A percentile compares a stretch with the other conserved stretches of the same genome.
Conservation (phyloP, 2,113 vertebrate genomes). For the Phaethon lepturus region DNA sequence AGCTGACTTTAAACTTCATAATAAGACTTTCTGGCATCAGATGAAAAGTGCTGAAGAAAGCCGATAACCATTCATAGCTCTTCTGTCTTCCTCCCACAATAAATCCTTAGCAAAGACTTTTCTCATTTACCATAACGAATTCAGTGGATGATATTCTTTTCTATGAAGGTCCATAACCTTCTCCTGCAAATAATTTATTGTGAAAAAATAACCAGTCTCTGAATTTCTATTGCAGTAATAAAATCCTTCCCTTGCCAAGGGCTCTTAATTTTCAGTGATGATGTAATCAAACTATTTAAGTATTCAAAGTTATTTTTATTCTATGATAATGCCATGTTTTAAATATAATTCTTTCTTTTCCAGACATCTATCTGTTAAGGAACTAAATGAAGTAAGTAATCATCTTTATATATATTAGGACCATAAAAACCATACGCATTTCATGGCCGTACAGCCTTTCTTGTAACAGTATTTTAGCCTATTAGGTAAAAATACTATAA, state of each 20-base stretch:
- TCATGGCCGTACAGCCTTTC: neutral
- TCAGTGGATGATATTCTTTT: neutral
- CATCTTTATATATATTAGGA: neutral
- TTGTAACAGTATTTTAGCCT: neutral
- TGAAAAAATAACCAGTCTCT: neutral
- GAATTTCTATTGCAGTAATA: neutral
- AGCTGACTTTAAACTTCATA: neutral
- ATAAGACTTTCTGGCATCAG: neutral
- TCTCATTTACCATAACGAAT: neutral
- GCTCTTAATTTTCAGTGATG: neutral
- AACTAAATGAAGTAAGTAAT: constrained; percentile 53
- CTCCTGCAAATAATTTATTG: neutral
- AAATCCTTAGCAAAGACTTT: neutral
- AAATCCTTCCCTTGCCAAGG: neutral
- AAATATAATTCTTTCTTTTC: constrained; percentile 15
- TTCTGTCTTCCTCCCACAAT: neutral
- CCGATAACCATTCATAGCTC: neutral
- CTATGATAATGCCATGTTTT: neutral
- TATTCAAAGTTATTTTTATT: neutral
- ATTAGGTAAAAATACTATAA: neutral
- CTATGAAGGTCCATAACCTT: neutral
- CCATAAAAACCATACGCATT: neutral
- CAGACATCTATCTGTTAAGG: constrained; percentile 21
- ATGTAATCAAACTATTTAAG: constrained; percentile 13
- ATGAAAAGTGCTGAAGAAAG: neutral